A percentile compares a stretch with the other conserved stretches of the same genome.
phyloP scores from a whole-genome alignment of 2,888 invertebrate genomes.

The Tryphoninae sp. region DNA sequence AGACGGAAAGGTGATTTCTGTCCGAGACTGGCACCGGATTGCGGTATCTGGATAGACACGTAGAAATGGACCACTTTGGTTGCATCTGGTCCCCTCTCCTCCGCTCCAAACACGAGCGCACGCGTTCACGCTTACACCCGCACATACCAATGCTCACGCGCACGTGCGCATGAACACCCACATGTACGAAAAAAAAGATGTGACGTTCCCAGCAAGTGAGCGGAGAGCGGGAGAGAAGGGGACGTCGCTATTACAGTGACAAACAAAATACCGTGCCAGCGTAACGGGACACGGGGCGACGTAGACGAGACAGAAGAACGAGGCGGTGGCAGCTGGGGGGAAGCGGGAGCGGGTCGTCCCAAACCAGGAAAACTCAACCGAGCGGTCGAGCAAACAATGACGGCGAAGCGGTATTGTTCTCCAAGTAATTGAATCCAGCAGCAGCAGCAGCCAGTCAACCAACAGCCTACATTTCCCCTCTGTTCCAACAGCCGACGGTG shows the following conservation, averaged over 20 bases:
- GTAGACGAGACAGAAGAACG: constrained; percentile 56
- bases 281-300: constrained; percentile 70
- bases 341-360: constrained; percentile 67
- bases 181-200: constrained; percentile 33
- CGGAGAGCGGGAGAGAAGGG: constrained; percentile 42
- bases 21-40: constrained; percentile 44
- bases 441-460: constrained; percentile 59
- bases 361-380: constrained; percentile 77
- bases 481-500: constrained; percentile 69
- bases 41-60: constrained; percentile 54
- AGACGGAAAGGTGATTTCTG: constrained; percentile 45
- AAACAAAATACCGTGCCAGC: constrained; percentile 78
- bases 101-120: too few species aligned
- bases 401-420: constrained; percentile 79
- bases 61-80: constrained; percentile 40
- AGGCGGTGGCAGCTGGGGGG: constrained; percentile 53
- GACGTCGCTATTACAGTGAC: constrained; percentile 73
- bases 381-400: constrained; percentile 79
- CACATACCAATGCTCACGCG: constrained; percentile 55
- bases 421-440: constrained; percentile 80
- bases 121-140: constrained; percentile 41
- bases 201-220: constrained; percentile 25
- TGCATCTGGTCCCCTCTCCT: constrained; percentile 8
- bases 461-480: constrained; percentile 54
- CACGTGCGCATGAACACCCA: constrained; percentile 55